phyloP scores from a whole-genome alignment of 2,797 vertebrate genomes.

The Mormyrus hasselquistii region DNA sequence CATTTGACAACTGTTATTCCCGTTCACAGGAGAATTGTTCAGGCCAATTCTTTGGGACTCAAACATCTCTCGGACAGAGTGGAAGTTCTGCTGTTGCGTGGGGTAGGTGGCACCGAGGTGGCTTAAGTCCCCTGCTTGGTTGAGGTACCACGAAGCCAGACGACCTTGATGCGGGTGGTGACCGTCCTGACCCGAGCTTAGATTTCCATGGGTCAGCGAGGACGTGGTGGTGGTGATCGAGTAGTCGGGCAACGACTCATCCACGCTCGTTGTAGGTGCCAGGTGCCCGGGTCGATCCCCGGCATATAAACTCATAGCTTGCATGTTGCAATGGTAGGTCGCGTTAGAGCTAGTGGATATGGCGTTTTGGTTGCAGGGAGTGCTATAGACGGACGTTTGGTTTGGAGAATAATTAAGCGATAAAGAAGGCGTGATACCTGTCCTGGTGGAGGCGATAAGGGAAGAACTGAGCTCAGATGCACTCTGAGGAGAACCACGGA shows the following conservation, averaged over 20 bases:
- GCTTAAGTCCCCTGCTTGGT: conserved; percentile 83
- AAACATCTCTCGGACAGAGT: conserved; percentile 87
- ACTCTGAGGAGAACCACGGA: conserved; percentile 81
- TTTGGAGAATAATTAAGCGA: conserved; percentile 72
- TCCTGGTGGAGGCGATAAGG: conserved; percentile 64
- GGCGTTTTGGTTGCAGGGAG: conserved; percentile 81
- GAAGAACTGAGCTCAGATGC: conserved; percentile 64
- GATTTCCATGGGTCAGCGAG: conserved; percentile 66
- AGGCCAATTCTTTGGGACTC: conserved; percentile 85
- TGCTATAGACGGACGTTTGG: conserved; percentile 79
- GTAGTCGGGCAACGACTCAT: conserved; percentile 85
- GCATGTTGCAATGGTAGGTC: conserved; percentile 94
- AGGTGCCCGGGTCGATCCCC: conserved; percentile 74
- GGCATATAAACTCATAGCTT: conserved; percentile 92
- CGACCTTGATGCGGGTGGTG: conserved; percentile 81
- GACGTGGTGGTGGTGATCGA: conserved; percentile 70
- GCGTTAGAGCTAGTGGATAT: conserved; percentile 71
- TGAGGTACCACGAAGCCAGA: conserved; percentile 92
- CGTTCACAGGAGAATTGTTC: conserved; percentile 83
- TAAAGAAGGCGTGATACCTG: conserved; percentile 70
- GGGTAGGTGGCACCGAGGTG: conserved; percentile 80
- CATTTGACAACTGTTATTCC: conserved; percentile 95
- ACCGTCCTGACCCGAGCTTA: conserved; percentile 74
- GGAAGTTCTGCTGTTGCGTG: conserved; percentile 87
- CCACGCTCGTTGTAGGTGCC: conserved; percentile 69